Percentiles rank a stretch among this genome's conserved stretches.
These are phyloP conservation scores for Folsomia manolachei DNA, from an alignment of 2,888 invertebrate genomes.

Conservation along the genomic window DNA sequence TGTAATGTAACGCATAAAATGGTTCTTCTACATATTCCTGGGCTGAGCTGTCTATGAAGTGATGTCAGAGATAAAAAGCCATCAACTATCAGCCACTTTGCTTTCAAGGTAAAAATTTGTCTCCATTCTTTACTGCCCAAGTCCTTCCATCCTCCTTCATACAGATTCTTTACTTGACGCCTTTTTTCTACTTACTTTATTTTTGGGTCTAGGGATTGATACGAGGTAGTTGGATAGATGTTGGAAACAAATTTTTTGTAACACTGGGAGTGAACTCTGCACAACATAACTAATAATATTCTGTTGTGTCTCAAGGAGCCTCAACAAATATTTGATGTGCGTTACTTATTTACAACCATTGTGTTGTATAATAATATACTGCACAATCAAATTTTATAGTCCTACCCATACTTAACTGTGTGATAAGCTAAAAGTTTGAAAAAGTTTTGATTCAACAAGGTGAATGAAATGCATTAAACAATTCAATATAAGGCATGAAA, in stretches of 20 bases:
- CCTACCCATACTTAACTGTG: too few species aligned
- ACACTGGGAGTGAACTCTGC: too few species aligned
- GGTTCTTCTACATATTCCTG: background rate
- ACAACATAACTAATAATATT: too few species aligned
- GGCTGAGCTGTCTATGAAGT: background rate
- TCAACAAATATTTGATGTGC: background rate
- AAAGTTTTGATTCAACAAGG: too few species aligned
- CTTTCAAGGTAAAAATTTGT: constrained; percentile 4
- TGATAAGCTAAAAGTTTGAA: too few species aligned
- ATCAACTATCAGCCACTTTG: background rate
- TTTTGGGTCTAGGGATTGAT: background rate
- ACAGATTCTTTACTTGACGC: background rate
- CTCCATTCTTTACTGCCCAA: background rate
- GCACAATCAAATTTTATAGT: too few species aligned
- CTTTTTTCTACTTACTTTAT: background rate
- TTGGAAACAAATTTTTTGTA: background rate
- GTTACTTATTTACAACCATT: background rate
- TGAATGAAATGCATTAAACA: too few species aligned
- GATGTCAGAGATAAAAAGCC: background rate
- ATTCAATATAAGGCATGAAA: too few species aligned
- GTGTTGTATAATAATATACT: background rate
- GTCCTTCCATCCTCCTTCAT: background rate
- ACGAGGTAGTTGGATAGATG: background rate
- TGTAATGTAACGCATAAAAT: too few species aligned
- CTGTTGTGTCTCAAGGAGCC: too few species aligned